phyloP scores from a whole-genome alignment of 2,797 vertebrate genomes.

The Pseudomugil tenellus region DNA sequence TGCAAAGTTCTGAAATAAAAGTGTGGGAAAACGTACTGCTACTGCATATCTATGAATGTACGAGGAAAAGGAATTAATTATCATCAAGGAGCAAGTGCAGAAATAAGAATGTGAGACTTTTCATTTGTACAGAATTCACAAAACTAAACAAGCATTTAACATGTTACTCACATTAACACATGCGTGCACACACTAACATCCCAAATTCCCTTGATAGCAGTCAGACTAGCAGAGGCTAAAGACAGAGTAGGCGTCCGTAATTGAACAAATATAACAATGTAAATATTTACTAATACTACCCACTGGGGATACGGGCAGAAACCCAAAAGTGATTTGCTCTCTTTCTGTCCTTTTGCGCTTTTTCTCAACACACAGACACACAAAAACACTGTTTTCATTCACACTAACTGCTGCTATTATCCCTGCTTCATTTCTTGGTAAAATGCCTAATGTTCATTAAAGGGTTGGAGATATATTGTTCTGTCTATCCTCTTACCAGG shows the following conservation, averaged over 20 bases:
- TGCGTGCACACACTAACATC: conserved; percentile 45
- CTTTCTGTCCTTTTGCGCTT: conserved; percentile 65
- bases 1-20: conserved; percentile 23
- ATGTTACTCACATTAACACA: conserved; percentile 32
- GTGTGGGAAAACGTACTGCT: not conserved
- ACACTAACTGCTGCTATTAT: conserved; percentile 24
- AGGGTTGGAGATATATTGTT: conserved; percentile 62
- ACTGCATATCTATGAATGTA: conserved; percentile 1
- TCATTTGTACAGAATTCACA: conserved; percentile 24
- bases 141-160: conserved; percentile 43
- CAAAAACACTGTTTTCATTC: conserved; percentile 22
- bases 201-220: conserved; percentile 72
- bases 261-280: conserved; percentile 80
- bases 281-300: conserved; percentile 82
- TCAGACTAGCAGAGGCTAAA: conserved; percentile 80
- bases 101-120: conserved; percentile 13
- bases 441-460: conserved; percentile 49
- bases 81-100: not conserved
- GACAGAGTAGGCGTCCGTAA: conserved; percentile 77
- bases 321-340: conserved; percentile 75
- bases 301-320: conserved; percentile 71
- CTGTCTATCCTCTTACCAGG: conserved; percentile 84
- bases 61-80: not conserved
- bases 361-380: conserved; percentile 25
- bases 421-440: conserved; percentile 23